Evolutionary conservation across 1,140 invertebrate genomes (phyloP), one percentile per base, ranked within the genome.

Genomic region (Dendroctonus valens): DNA sequence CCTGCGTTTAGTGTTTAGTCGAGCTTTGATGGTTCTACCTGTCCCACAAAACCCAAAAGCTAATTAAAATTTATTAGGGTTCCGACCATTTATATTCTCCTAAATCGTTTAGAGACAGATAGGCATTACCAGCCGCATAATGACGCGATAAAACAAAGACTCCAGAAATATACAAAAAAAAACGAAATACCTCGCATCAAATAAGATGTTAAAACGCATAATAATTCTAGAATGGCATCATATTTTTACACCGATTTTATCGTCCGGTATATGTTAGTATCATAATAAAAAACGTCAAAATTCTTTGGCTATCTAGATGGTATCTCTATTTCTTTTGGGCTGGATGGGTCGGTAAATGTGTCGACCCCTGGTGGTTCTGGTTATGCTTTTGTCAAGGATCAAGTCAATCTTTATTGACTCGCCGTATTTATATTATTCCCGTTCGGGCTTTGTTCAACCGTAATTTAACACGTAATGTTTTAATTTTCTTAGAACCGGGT

Each of bases 221-320:
- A 60, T 60, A 60, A 60, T 60, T 38, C 48, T 40, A 40, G 37
- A 60, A n/a, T 49, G 58, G 58, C 38, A 44, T 40, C 58, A 60
- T 60, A 60, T 60, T 60, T 60, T 60, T 60, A 60, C 58, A 60
- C 58, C 58, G 58, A 60, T 60, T 60, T 60, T 60, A 60, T 60
- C 58, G 58, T 39, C 44, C 11, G 41, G 44, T 60, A 60, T 60
- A 60, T 60, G 58, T 60, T 60, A 50, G 58, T 60, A 60, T 60
- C 58, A 60, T 60, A 60, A 60, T 60, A 60, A 49, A 60, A 60
- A 60, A 60, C 58, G 44, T 60, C 58, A 60, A 60, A 60, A 60
- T 60, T 49, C 58, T 41, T 60, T 48, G 58, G 15, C 58, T 41
- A 50, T 60, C 58, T 60, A 60, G 58, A 60, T 60, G 46, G 44